Base-by-base conservation (phyloP, 2,888 invertebrate genomes). In the Villa cingulata region DNA sequence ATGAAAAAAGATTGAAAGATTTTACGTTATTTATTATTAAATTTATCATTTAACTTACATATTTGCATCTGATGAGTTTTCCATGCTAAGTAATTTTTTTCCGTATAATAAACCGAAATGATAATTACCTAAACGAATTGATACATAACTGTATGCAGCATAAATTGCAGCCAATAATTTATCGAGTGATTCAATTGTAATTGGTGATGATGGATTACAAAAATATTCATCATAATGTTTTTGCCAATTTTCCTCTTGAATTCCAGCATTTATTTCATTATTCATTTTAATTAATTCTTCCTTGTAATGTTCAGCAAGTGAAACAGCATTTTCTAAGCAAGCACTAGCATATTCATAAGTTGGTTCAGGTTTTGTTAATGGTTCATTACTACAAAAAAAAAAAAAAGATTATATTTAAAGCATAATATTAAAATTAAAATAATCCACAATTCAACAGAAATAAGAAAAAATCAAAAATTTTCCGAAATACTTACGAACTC, bases 341-440 rank as follows among this genome's bases (percentile, higher is more conserved):
- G 92, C 70, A 1, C 83, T 81, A 4, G 88, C 92, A 73, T 94
- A 95, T 70, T 92, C 90, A 56, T 95, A 68, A 9, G 87, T 88
- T 7, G 90, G 78, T 43, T 86, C 83, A 17, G 92, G 91, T 55
- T 90, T 86, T 2, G 89, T 89, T 59, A 83, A 84, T 1, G 87
- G 4, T 32, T 32, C 4, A 12, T 12, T 5, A 3, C 29, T 32
- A 43, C n/a, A n/a, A 62, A 53, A 10, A 37, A 40, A 27, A 45
- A 14, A 16, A 39, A 16, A 14, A 37, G 16, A 4, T 39, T 29
- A 19, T 10, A 19, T 4, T 49, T 42, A 1, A 14, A 46, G 4
- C 44, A 47, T 41, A 23, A n/a, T n/a, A n/a, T n/a, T n/a, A n/a
- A n/a, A n/a, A n/a, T n/a, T n/a, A n/a, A n/a, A n/a, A n/a, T n/a